Base-by-base conservation (phyloP, 92 coral and sea anemone species). In the Epizoanthus stellaris region DNA sequence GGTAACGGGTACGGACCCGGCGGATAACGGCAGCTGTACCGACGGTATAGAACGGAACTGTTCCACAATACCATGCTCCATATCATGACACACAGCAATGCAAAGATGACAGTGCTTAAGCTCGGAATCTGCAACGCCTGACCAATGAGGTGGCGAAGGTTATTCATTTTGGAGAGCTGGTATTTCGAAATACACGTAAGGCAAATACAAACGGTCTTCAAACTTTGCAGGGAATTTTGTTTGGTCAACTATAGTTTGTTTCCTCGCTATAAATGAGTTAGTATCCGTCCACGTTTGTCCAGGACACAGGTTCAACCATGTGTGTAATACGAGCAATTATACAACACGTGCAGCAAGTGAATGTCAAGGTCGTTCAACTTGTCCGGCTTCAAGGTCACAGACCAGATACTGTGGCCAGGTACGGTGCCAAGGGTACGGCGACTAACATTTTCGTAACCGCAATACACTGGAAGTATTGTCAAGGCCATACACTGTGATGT, bases 1-100 rank as follows among this genome's bases (percentile, higher is more conserved):
- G 94, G 94, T 62, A 86, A 70, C 13, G 89, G 77, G 75, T 85
- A 85, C 11, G 94, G 94, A 58, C 94, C 94, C 21, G 94, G 94
- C 63, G 94, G 94, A 81, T 88, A 89, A 15, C 53, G 84, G n/a
- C 8, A 38, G 45, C 19, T 38, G 52, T 34, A 38, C 5, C 73
- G 73, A 19, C 52, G 16, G 43, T 68, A 38, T 6, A 68, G 39
- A 7, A 68, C 3, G 42, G 7, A 17, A 68, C 45, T 34, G n/a
- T 68, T 68, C 45, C 73, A 11, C 9, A 68, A 5, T 15, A 68
- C 19, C 73, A 68, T 43, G n/a, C 73, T 68, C 73, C 73, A 68
- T 38, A 68, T 38, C n/a, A 68, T 38, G n/a, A 68, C 20, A 38
- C 73, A 68, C 21, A 68, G 52, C 4, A 68, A 68, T 5, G 45